Conservation (phyloP, 2,888 invertebrate genomes). For the Lissonota sp. region DNA sequence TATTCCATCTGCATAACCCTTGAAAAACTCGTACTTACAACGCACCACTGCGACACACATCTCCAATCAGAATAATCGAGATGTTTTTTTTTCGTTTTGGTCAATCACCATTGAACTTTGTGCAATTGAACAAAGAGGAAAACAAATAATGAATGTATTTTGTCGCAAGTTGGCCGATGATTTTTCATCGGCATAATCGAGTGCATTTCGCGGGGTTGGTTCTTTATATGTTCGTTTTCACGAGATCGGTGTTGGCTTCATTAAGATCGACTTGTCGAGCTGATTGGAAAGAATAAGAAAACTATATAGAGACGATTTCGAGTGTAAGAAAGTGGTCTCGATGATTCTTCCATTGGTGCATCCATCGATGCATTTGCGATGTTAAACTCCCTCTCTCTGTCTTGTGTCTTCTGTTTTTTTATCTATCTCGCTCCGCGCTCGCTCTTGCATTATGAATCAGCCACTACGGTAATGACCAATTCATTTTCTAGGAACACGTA, state of each 20-base stretch:
- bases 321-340: conserved; percentile 17
- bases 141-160: conserved; percentile 9
- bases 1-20: conserved; percentile 8
- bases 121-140: not conserved
- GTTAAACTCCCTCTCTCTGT: not conserved
- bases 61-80: conserved; percentile 17
- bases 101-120: not conserved
- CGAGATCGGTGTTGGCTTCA: conserved; percentile 57
- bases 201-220: not conserved
- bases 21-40: conserved; percentile 2
- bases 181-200: conserved; percentile 26
- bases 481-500: conserved; percentile 77
- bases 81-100: conserved; percentile 9
- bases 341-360: conserved; percentile 25
- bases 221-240: conserved; percentile 11
- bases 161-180: conserved; percentile 37
- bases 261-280: conserved; percentile 61
- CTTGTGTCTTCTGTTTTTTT: conserved; percentile 33
- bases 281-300: conserved; percentile 60
- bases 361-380: conserved; percentile 39
- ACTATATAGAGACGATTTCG: conserved; percentile 30
- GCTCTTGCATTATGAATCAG: conserved; percentile 75
- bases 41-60: not conserved
- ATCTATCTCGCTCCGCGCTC: conserved; percentile 55
- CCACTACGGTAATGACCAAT: conserved; percentile 79